A percentile compares a stretch with the other conserved stretches of the same genome.
Evolutionary conservation across 1,140 invertebrate genomes (phyloP).

Genomic region (Ceratosolen fusciceps): DNA sequence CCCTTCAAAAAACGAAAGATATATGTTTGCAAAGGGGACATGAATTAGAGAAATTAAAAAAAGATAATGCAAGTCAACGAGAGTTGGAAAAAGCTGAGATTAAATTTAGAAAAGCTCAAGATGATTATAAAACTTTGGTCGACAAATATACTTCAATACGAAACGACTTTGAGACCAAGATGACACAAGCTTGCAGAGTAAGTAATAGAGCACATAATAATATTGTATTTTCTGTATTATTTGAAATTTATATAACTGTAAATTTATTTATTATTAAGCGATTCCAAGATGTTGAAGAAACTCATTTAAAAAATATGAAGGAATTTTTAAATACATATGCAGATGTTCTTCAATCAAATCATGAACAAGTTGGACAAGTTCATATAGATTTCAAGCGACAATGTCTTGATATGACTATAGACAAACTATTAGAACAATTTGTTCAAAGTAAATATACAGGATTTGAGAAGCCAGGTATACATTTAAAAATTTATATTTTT

Average conservation of each 20-base stretch:
- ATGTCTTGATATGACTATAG: constrained; percentile 91
- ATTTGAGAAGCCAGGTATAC: constrained; percentile 88
- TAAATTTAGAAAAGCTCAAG: constrained; percentile 93
- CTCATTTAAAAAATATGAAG: constrained; percentile 94
- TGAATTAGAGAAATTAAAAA: constrained; percentile 89
- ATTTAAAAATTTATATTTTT: constrained; percentile 8
- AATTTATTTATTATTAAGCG: constrained; percentile 73
- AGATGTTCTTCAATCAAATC: constrained; percentile 89
- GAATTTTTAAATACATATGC: constrained; percentile 93
- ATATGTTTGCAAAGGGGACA: constrained; percentile 85
- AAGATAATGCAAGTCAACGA: constrained; percentile 91
- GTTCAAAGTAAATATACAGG: constrained; percentile 92
- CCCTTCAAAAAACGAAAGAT: constrained; percentile 92
- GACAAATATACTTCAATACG: constrained; percentile 91
- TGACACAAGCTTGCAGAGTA: constrained; percentile 92
- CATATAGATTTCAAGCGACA: constrained; percentile 92
- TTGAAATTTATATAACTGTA: constrained; percentile 2
- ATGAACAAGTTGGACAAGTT: constrained; percentile 89
- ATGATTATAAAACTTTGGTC: constrained; percentile 90
- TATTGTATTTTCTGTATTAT: constrained; percentile 5
- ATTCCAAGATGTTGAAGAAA: constrained; percentile 95
- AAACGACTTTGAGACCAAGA: constrained; percentile 94
- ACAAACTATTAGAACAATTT: constrained; percentile 92
- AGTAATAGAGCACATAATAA: constrained; percentile 22
- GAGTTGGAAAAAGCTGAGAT: constrained; percentile 94